Evolutionary conservation across 1,140 invertebrate genomes (phyloP).

Genomic region (Nasonia longicornis): DNA sequence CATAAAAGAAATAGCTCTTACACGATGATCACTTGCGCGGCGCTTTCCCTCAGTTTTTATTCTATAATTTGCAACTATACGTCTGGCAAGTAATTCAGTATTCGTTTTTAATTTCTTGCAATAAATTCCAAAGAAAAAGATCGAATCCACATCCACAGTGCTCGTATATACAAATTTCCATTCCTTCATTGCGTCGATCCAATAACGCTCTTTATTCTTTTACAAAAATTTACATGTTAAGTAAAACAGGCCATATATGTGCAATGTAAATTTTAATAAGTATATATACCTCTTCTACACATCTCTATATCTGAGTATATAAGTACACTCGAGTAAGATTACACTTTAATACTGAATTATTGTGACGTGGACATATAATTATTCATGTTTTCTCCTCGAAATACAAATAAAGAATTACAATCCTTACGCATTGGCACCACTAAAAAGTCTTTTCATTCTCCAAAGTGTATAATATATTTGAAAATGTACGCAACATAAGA

Average conservation of each 20-base stretch:
- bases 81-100: neutral
- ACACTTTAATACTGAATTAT: constrained; percentile 18
- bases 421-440: neutral
- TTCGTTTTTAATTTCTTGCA: neutral
- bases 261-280: no score
- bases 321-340: no score
- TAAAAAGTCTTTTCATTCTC: neutral
- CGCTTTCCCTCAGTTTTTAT: no score
- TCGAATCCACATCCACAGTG: neutral
- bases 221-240: neutral
- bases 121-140: neutral
- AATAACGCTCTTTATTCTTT: neutral
- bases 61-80: neutral
- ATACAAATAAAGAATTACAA: neutral
- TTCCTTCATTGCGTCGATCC: neutral
- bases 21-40: neutral
- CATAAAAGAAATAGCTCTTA: constrained; percentile 5
- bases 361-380: neutral
- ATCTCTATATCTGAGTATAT: no score
- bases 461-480: neutral
- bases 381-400: neutral
- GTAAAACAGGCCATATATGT: no score
- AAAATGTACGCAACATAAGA: neutral
- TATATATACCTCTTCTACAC: no score
- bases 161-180: neutral